Evolutionary conservation across 2,888 invertebrate species (phyloP), one percentile per base, ranked within the genome.

Genomic region (Rhagonycha lutea): DNA sequence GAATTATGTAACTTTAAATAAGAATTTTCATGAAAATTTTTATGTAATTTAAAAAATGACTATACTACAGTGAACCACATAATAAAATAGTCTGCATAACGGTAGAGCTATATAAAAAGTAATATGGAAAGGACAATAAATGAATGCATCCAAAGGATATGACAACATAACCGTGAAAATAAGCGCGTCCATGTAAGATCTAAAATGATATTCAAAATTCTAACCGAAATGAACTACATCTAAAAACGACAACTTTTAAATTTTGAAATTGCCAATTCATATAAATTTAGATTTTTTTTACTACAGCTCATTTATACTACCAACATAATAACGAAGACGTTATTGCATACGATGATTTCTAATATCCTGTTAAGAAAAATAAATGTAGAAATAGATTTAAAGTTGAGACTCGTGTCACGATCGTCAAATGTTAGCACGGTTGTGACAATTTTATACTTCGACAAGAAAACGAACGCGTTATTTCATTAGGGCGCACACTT

Each of bases 101-200:
- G 82, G 77, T 81, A 80, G 79, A 78, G 83, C 83, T 79, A 82
- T 47, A 47, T 84, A 84, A 85, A 86, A 84, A 82, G 84, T 85
- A 85, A 85, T 86, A 85, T 84, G 84, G 81, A 82, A 83, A 85
- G 85, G 85, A 85, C 85, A 85, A 86, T 86, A 85, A 85, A 84
- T 81, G 83, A 82, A 82, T 84, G 84, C 85, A 84, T 83, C 84
- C 85, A 86, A 84, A 85, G 86, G 86, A 86, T 86, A 86, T 86
- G 86, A 86, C 86, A 82, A 85, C 85, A 86, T 86, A 86, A 86
- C 86, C 84, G 85, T 81, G 83, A 80, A 83, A 85, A 86, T 86
- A 85, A 85, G 84, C 84, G 82, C 82, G 80, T 84, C 82, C 83
- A 82, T 82, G 82, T 74, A 68, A 32, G 77, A 74, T 67, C 69